These are phyloP conservation scores for Caenorhabditis briggsae DNA, from an alignment of 1,140 invertebrate species.

Conservation along the genomic window DNA sequence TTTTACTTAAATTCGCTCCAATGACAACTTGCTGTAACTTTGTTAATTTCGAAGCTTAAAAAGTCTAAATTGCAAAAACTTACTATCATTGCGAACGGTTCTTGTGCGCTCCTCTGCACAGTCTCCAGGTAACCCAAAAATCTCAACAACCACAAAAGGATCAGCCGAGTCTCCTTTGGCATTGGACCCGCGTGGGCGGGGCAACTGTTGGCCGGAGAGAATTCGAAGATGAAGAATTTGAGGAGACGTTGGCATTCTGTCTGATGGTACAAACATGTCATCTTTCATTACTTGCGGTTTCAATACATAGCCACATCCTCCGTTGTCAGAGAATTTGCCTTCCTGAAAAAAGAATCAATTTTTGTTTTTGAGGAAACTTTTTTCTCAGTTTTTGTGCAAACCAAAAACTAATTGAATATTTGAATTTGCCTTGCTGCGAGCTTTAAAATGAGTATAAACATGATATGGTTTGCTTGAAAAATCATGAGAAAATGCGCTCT, in stretches of 20 bases:
- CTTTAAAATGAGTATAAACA: too few relatives aligned
- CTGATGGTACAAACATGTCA: constrained; percentile 80
- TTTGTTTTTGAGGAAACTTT: too few relatives aligned
- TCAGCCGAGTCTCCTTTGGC: constrained; percentile 81
- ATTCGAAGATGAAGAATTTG: constrained; percentile 79
- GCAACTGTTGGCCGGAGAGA: constrained; percentile 83
- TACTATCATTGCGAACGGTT: constrained; percentile 82
- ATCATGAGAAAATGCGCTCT: too few relatives aligned
- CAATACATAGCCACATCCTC: constrained; percentile 83
- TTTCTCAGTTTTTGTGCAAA: too few relatives aligned
- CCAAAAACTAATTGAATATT: too few relatives aligned
- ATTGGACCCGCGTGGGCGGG: constrained; percentile 82
- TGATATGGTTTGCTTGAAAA: too few relatives aligned
- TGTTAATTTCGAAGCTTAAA: background rate
- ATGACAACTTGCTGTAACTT: too few relatives aligned
- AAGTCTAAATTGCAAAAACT: constrained; percentile 33
- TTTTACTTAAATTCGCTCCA: too few relatives aligned
- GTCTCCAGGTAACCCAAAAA: constrained; percentile 82
- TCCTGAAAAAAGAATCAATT: constrained; percentile 79
- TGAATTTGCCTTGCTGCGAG: too few relatives aligned
- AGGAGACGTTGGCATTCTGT: constrained; percentile 81
- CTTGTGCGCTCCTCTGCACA: constrained; percentile 82
- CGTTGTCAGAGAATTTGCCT: constrained; percentile 82
- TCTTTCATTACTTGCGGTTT: constrained; percentile 82
- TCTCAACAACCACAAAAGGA: constrained; percentile 82